These are phyloP conservation scores for Lepisosteus oculatus DNA, from an alignment of 2,113 vertebrate species.

Conservation along the genomic window DNA sequence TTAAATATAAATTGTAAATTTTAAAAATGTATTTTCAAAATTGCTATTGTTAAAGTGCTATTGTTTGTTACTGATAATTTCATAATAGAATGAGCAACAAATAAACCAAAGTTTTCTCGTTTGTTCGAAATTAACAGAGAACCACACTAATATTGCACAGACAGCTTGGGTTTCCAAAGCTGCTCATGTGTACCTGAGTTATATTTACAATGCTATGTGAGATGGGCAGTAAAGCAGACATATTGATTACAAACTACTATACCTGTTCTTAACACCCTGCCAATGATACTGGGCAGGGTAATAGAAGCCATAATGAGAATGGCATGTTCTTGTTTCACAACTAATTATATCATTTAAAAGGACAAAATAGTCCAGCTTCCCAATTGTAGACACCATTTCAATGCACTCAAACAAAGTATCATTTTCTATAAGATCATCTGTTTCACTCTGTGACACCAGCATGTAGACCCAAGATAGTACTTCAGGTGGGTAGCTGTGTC, in stretches of 20 bases:
- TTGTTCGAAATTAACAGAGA: conserved; percentile 1
- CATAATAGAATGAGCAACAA: no score
- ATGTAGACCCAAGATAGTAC: conserved; percentile 20
- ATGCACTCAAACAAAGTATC: conserved; percentile 33
- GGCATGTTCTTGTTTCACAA: conserved; percentile 56
- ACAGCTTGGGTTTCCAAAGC: conserved; percentile 44
- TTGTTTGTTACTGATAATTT: no score
- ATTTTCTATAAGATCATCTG: conserved; percentile 33
- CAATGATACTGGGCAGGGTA: conserved; percentile 52
- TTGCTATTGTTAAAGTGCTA: no score
- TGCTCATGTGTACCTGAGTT: conserved; percentile 59
- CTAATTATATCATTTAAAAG: conserved; percentile 68
- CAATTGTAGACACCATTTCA: conserved; percentile 44
- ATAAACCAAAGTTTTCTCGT: no score
- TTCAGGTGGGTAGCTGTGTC: no score
- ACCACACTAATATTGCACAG: conserved; percentile 52
- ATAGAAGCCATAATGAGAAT: conserved; percentile 41
- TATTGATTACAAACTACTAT: conserved; percentile 68
- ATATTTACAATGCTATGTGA: conserved; percentile 55
- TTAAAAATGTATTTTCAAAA: no score
- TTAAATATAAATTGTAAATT: no score
- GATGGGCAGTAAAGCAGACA: conserved; percentile 50
- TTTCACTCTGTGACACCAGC: conserved; percentile 26
- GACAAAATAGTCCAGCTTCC: conserved; percentile 58
- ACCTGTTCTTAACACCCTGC: conserved; percentile 59